phyloP scores from a whole-genome alignment of 2,113 vertebrate genomes.

The Ameiurus melas region DNA sequence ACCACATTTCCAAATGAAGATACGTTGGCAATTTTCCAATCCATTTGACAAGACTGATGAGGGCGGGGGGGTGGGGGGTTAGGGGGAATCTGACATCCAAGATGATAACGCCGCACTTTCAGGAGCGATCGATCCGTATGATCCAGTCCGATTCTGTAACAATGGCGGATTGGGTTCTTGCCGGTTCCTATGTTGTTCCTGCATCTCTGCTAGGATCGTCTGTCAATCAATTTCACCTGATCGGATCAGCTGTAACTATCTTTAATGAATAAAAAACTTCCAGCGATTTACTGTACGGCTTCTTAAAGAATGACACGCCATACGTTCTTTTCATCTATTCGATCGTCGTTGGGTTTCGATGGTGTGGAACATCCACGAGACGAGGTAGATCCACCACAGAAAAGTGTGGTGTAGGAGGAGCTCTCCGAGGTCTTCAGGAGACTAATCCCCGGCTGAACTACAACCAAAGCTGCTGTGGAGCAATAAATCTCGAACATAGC shows the following conservation, averaged over 20 bases:
- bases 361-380: neutral
- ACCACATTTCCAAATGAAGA: constrained; percentile 13
- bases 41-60: neutral
- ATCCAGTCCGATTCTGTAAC: neutral
- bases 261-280: neutral
- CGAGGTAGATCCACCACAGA: no score
- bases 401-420: neutral
- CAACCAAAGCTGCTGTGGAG: neutral
- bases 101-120: neutral
- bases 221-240: neutral
- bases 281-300: neutral
- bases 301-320: neutral
- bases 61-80: no score
- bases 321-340: neutral
- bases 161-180: neutral
- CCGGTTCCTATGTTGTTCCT: neutral
- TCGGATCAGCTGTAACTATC: neutral
- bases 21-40: neutral
- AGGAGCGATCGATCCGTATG: neutral
- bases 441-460: neutral
- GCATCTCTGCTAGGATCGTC: neutral
- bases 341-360: neutral
- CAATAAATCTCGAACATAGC: neutral
- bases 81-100: neutral
- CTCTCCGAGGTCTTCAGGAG: neutral